These are phyloP conservation scores for Microhierax caerulescens DNA, from an alignment of 2,797 vertebrate species.

Conservation along the genomic window DNA sequence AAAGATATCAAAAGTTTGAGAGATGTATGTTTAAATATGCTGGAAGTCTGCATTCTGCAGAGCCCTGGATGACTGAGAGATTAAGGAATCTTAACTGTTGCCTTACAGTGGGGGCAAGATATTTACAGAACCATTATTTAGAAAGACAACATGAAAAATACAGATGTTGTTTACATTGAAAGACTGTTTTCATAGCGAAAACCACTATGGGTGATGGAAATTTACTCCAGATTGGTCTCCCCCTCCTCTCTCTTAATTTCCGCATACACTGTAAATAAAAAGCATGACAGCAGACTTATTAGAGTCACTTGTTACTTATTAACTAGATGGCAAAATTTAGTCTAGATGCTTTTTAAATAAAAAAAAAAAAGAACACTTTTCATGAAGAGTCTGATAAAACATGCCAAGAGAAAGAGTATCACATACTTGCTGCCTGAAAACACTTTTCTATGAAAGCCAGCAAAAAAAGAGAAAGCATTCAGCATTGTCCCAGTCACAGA, in stretches of 20 bases:
- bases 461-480: not conserved
- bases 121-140: slow-evolving; percentile 70
- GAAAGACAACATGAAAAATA: slow-evolving; percentile 70
- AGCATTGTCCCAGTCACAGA: not conserved
- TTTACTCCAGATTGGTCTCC: slow-evolving; percentile 67
- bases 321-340: slow-evolving; percentile 23
- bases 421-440: not conserved
- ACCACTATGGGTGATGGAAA: slow-evolving; percentile 57
- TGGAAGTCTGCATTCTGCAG: slow-evolving; percentile 47
- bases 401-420: not conserved
- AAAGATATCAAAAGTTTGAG: slow-evolving; percentile 69
- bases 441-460: not conserved
- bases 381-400: not conserved
- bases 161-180: slow-evolving; percentile 73
- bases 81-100: slow-evolving; percentile 48
- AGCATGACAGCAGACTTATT: slow-evolving; percentile 46
- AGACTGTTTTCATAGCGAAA: slow-evolving; percentile 73
- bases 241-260: slow-evolving; percentile 20
- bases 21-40: slow-evolving; percentile 58
- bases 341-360: slow-evolving; percentile 7
- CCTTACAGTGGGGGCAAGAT: slow-evolving; percentile 31
- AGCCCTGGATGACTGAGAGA: slow-evolving; percentile 19
- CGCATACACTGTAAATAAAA: slow-evolving; percentile 63
- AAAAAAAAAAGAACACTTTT: not conserved
- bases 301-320: slow-evolving; percentile 60